Conservation (phyloP, 2,113 vertebrate species). For the Bufo gargarizans region DNA sequence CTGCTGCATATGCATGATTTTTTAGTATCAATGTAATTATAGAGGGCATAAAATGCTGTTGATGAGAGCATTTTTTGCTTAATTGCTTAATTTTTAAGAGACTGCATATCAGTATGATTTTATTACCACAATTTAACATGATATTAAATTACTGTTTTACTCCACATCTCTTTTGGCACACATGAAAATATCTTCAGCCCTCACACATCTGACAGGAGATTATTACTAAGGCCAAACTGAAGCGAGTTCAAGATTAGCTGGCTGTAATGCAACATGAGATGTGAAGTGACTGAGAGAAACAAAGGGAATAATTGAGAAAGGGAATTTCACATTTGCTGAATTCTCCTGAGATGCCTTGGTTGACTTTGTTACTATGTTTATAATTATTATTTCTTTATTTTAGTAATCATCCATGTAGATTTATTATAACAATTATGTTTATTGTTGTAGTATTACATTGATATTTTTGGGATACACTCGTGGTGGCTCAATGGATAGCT, state of each 20-base stretch:
- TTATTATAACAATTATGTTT: background rate
- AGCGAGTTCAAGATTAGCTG: conserved; percentile 37
- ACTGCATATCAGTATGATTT: conserved; percentile 55
- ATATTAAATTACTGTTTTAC: conserved; percentile 58
- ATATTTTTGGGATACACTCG: too few species aligned
- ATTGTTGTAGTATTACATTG: background rate
- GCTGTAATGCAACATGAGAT: conserved; percentile 16
- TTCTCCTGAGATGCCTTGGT: background rate
- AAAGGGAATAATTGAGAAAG: background rate
- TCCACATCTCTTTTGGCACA: conserved; percentile 56
- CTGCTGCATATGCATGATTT: conserved; percentile 56
- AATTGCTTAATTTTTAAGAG: conserved; percentile 58
- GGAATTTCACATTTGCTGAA: background rate
- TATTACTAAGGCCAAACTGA: conserved; percentile 48
- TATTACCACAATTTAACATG: conserved; percentile 56
- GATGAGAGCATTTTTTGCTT: conserved; percentile 57
- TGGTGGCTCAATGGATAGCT: too few species aligned
- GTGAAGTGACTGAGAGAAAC: background rate
- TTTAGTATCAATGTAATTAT: conserved; percentile 58
- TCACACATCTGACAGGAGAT: conserved; percentile 45
- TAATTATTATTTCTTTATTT: background rate
- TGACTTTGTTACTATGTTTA: background rate
- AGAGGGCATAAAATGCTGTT: conserved; percentile 58
- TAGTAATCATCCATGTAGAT: background rate
- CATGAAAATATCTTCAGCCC: conserved; percentile 47